phyloP scores from a whole-genome alignment of 1,140 invertebrate genomes.

The Drosophila erecta region DNA sequence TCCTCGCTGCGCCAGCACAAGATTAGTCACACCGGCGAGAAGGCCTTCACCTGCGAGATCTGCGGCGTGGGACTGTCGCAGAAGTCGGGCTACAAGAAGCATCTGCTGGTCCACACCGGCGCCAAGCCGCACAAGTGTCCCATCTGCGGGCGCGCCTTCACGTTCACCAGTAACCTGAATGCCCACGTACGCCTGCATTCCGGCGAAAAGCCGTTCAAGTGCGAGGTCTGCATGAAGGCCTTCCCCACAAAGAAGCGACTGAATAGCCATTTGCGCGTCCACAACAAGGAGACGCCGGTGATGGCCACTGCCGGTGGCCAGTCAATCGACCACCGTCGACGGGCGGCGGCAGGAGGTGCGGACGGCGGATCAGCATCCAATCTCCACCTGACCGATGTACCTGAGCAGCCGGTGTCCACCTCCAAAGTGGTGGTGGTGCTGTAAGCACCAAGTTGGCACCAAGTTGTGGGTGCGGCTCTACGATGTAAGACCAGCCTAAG shows the following conservation, averaged over 20 bases:
- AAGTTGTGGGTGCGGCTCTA: background rate
- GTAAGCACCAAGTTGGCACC: constrained; percentile 30
- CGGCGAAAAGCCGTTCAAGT: constrained; percentile 87
- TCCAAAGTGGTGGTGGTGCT: constrained; percentile 73
- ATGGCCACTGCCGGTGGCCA: constrained; percentile 4
- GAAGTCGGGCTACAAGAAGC: constrained; percentile 83
- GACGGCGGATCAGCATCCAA: background rate
- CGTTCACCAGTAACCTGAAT: constrained; percentile 82
- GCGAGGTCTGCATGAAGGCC: constrained; percentile 65
- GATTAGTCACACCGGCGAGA: constrained; percentile 75
- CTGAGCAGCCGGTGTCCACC: constrained; percentile 60
- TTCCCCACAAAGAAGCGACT: constrained; percentile 77
- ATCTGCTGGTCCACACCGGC: constrained; percentile 80
- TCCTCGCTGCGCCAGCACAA: constrained; percentile 79
- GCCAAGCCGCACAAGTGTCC: constrained; percentile 77
- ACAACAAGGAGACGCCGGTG: constrained; percentile 60
- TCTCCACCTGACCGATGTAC: constrained; percentile 41
- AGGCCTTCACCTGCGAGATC: constrained; percentile 81
- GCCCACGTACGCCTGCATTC: constrained; percentile 87
- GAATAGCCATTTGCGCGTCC: constrained; percentile 66
- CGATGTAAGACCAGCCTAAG: constrained; percentile 26
- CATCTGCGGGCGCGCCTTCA: constrained; percentile 74
- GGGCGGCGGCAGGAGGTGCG: background rate
- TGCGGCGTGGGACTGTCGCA: constrained; percentile 81
- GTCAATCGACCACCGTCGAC: background rate